Conservation (phyloP, 2,113 vertebrate genomes). For the Patagioenas fasciata region DNA sequence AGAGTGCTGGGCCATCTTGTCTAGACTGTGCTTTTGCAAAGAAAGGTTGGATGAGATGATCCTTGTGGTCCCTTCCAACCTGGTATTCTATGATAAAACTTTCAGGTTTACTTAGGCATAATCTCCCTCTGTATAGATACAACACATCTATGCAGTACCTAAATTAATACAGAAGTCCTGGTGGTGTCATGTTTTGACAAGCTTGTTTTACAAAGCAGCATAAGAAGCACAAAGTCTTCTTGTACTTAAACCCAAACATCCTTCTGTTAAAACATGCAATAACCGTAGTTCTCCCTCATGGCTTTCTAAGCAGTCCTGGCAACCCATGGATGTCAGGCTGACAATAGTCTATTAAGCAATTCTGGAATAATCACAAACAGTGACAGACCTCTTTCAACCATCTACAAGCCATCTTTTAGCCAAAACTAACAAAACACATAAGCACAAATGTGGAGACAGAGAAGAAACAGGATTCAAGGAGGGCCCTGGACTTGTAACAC, state of each 20-base stretch:
- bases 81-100: too few relatives aligned
- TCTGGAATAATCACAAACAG: not conserved
- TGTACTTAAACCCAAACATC: not conserved
- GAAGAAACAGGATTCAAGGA: not conserved
- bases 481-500: not conserved
- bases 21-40: too few relatives aligned
- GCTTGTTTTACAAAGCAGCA: not conserved
- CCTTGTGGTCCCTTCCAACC: too few relatives aligned
- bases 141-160: not conserved
- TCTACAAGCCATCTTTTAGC: not conserved
- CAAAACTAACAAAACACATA: not conserved
- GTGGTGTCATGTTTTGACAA: not conserved
- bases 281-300: not conserved
- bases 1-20: too few relatives aligned
- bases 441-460: not conserved
- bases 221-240: not conserved
- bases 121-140: not conserved
- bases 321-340: not conserved
- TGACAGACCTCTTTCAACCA: not conserved
- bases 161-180: not conserved
- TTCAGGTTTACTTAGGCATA: not conserved
- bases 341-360: not conserved
- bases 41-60: too few relatives aligned
- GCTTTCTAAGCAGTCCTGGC: not conserved
- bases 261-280: not conserved